phyloP scores from a whole-genome alignment of 2,888 invertebrate genomes.

The Heliconius cydno region DNA sequence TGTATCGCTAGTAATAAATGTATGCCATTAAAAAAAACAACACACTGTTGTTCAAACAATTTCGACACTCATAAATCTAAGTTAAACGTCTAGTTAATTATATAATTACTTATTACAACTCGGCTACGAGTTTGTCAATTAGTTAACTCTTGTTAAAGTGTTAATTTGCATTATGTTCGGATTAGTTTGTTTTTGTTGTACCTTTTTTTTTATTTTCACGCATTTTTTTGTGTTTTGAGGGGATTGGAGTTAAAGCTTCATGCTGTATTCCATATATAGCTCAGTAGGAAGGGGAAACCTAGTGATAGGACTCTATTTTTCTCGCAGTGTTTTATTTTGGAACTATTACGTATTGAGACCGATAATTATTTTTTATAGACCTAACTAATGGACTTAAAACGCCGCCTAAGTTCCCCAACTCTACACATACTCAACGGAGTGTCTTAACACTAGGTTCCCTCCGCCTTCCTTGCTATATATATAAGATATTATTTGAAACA shows the following conservation, averaged over 20 bases:
- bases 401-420: too few relatives aligned
- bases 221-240: background rate
- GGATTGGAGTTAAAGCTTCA: background rate
- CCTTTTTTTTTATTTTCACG: background rate
- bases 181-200: conserved; percentile 1
- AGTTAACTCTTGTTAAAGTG: conserved; percentile 35
- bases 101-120: conserved; percentile 44
- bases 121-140: conserved; percentile 42
- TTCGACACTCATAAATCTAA: conserved; percentile 44
- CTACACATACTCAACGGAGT: background rate
- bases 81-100: conserved; percentile 43
- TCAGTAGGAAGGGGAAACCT: background rate
- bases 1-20: background rate
- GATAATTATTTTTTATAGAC: too few relatives aligned
- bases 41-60: conserved; percentile 10
- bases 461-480: background rate
- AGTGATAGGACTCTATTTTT: background rate
- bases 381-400: too few relatives aligned
- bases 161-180: conserved; percentile 14
- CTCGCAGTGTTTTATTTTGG: background rate
- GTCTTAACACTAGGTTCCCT: background rate
- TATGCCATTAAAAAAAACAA: background rate
- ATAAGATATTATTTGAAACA: too few relatives aligned
- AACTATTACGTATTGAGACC: background rate
- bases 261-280: background rate